Percentiles rank a stretch among this genome's conserved stretches.
Conservation (phyloP, 2,888 invertebrate genomes). For the Agrotis ipsilon region DNA sequence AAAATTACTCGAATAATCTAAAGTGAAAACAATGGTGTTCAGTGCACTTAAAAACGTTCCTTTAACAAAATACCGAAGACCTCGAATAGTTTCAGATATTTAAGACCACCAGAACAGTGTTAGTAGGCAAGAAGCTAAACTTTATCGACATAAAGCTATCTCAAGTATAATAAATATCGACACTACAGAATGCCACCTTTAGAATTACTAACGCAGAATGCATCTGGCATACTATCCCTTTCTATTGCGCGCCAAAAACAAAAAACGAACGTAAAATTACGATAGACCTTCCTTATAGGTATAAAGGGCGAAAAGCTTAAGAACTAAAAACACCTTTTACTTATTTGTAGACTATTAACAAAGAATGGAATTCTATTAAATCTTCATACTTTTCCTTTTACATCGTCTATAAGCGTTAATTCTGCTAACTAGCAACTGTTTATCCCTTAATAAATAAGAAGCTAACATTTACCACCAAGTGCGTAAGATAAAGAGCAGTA, state of each 20-base stretch:
- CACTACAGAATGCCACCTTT: constrained; percentile 13
- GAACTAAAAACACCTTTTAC: constrained; percentile 52
- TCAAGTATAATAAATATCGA: constrained; percentile 7
- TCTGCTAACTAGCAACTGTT: constrained; percentile 38
- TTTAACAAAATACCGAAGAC: background rate
- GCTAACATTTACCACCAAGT: constrained; percentile 19
- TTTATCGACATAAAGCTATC: constrained; percentile 6
- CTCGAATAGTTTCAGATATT: background rate
- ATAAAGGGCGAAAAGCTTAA: constrained; percentile 33
- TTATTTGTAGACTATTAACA: constrained; percentile 54
- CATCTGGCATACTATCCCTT: constrained; percentile 25
- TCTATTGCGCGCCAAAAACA: constrained; percentile 27
- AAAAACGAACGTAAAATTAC: constrained; percentile 19
- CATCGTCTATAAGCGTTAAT: constrained; percentile 28
- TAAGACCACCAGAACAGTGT: constrained; percentile 6
- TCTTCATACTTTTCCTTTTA: constrained; percentile 49
- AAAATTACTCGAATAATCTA: too few species aligned
- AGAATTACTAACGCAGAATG: constrained; percentile 17
- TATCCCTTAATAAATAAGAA: constrained; percentile 37
- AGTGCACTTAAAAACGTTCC: too few species aligned
- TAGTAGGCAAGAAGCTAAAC: background rate
- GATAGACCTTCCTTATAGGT: background rate
- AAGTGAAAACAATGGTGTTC: too few species aligned
- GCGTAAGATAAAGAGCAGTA: constrained; percentile 30
- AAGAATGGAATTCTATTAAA: constrained; percentile 53